Evolutionary conservation across 2,113 vertebrate species (phyloP), one percentile per base, ranked within the genome.

Genomic region (Nesoenas mayeri): DNA sequence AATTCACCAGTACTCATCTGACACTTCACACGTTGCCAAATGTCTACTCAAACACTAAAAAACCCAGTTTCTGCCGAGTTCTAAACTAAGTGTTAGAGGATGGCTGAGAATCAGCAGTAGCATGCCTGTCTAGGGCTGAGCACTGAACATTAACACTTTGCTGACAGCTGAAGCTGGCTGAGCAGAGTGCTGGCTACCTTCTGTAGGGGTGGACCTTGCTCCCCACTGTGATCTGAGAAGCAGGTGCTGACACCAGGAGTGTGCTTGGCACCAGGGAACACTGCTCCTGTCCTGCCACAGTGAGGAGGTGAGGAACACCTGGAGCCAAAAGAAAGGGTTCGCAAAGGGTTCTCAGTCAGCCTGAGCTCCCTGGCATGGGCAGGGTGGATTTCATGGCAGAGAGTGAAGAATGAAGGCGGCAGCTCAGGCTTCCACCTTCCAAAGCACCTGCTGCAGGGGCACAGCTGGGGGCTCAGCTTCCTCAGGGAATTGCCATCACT

Each of bases 11-110:
- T 15, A 6, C 77, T 93, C 80, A 92, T 84, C 93, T 92, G 95
- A 95, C 69, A 86, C 80, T 92, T 97, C 86, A 61, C 95, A 93
- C 74, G 60, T 67, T 95, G 91, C 94, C 96, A 97, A 92, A 95
- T 92, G 96, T 96, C 95, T 92, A 3, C 69, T 93, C 83, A 38
- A 79, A 92, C 56, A 38, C 60, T 88, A 65, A 47, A 57, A 96
- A 87, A 10, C 58, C 65, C 19, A 5, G 40, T 84, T 95, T 91
- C 62, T 94, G 71, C 67, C 0, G 75, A 85, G 62, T 42, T 95
- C 77, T 84, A 86, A 94, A 57, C 48, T 77, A 78, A 85, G 92
- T 82, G 95, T 93, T 70, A 67, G 1, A 60, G 65, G 38, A 86
- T 20, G 79, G 77, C 57, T 51, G 89, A 77, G 64, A 84, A 91